These are phyloP conservation scores for Tenebrio molitor DNA, from an alignment of 1,140 invertebrate genomes.

Conservation along the genomic window DNA sequence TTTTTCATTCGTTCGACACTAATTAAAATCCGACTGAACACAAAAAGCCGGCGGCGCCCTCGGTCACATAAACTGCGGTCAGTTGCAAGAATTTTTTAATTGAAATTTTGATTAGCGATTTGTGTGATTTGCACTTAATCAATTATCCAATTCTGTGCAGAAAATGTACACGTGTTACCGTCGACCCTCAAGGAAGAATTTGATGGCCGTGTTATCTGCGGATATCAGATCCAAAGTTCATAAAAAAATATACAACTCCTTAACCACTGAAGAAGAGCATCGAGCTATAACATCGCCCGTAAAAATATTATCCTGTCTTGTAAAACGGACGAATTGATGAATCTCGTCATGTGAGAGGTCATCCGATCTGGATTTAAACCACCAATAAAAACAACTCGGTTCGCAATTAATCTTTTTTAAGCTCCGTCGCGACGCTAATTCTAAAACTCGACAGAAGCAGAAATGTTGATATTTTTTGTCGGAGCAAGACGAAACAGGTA, in stretches of 20 bases:
- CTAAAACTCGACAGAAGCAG: too few relatives aligned
- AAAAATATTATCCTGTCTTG: constrained; percentile 16
- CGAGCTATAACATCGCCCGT: not conserved
- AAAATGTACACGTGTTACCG: too few relatives aligned
- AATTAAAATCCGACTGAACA: constrained; percentile 20
- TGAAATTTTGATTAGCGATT: constrained; percentile 38
- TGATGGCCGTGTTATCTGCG: not conserved
- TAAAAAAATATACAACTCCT: constrained; percentile 27
- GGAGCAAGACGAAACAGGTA: too few relatives aligned
- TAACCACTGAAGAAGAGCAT: constrained; percentile 1
- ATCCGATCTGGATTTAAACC: not conserved
- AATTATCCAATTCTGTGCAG: not conserved
- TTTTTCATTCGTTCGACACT: constrained; percentile 4
- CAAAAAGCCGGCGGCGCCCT: not conserved
- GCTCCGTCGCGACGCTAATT: not conserved
- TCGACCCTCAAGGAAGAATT: too few relatives aligned
- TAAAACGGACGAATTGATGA: constrained; percentile 17
- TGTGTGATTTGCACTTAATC: not conserved
- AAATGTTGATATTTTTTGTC: too few relatives aligned
- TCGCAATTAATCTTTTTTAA: not conserved
- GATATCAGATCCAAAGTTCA: not conserved
- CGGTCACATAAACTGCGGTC: not conserved
- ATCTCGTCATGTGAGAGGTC: constrained; percentile 18
- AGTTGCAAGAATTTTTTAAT: constrained; percentile 22
- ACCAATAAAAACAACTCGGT: not conserved